These are phyloP conservation scores for Fragum sueziense DNA, from an alignment of 2,888 invertebrate genomes.

Conservation along the genomic window DNA sequence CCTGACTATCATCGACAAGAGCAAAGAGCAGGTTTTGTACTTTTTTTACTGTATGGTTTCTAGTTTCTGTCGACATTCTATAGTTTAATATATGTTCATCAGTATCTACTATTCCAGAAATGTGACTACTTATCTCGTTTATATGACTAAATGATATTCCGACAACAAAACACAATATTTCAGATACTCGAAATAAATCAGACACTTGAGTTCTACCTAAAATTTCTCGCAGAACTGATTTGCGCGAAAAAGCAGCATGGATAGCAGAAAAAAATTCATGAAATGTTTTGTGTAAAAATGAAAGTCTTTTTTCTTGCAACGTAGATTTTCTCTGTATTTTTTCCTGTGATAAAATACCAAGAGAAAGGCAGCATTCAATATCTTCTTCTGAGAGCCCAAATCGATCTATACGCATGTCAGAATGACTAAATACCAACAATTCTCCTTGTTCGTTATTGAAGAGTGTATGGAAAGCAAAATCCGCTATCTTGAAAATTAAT, in stretches of 20 bases:
- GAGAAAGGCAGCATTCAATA: background rate
- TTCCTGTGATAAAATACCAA: conserved; percentile 19
- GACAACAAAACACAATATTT: too few species aligned
- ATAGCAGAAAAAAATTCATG: conserved; percentile 19
- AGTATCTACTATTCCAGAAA: too few species aligned
- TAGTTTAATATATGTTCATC: too few species aligned
- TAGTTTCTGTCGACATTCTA: too few species aligned
- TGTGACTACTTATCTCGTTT: too few species aligned
- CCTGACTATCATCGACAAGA: too few species aligned
- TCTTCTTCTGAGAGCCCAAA: conserved; percentile 8
- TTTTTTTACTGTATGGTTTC: too few species aligned
- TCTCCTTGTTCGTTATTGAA: background rate
- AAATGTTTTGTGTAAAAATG: conserved; percentile 12
- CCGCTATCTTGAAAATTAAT: background rate
- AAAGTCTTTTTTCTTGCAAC: background rate
- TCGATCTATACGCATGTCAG: background rate
- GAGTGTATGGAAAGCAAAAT: background rate
- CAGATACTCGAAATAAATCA: too few species aligned
- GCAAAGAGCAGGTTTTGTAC: too few species aligned
- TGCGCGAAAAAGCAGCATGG: background rate
- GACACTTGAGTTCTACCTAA: too few species aligned
- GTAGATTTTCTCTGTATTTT: background rate
- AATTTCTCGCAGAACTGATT: too few species aligned
- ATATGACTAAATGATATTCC: too few species aligned
- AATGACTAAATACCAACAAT: background rate